Base-by-base conservation (phyloP, 2,113 vertebrate genomes). In the Lagopus leucura region DNA sequence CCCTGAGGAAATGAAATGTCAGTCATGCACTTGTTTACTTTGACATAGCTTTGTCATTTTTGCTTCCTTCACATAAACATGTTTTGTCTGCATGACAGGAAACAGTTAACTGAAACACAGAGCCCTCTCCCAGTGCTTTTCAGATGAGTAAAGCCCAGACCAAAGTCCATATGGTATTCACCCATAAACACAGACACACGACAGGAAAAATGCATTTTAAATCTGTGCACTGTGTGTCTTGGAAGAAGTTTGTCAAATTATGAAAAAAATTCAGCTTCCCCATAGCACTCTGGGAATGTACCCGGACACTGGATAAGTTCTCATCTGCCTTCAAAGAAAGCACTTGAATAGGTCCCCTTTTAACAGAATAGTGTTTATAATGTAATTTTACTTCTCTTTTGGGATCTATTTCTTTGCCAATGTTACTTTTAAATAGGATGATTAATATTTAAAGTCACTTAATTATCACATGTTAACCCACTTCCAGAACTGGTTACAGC, bases 401-500 rank as follows among this genome's bases (percentile, higher is more conserved):
- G 63, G 67, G 76, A 82, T 69, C 34, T 65, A 60, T 94, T 93
- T 94, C 50, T 89, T 88, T 93, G 58, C 52, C 60, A 89, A 58
- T 86, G 58, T 80, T 89, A 75, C 70, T 85, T 92, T 96, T 87
- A 94, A 89, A 95, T 67, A 77, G 86, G 69, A 80, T 72, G 55
- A 94, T 97, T 94, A 94, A 96, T 95, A 96, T 95, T 95, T 94
- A 94, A 94, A 93, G 48, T 82, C 63, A 82, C 32, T 73, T 90
- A 95, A 94, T 94, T 90, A 92, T 89, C 94, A 84, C 71, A 77
- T 82, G 64, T 93, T 94, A 92, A 83, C 87, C 70, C 69, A 83
- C 69, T 95, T 95, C 78, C 72, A 95, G 65, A 90, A 79, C 10
- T 18, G 21, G 78, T 82, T 86, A 61, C 36, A 74, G 38, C 54